A percentile compares a stretch with the other conserved stretches of the same genome.
Evolutionary conservation across 2,113 vertebrate genomes (phyloP).

Genomic region (Nibea coibor): DNA sequence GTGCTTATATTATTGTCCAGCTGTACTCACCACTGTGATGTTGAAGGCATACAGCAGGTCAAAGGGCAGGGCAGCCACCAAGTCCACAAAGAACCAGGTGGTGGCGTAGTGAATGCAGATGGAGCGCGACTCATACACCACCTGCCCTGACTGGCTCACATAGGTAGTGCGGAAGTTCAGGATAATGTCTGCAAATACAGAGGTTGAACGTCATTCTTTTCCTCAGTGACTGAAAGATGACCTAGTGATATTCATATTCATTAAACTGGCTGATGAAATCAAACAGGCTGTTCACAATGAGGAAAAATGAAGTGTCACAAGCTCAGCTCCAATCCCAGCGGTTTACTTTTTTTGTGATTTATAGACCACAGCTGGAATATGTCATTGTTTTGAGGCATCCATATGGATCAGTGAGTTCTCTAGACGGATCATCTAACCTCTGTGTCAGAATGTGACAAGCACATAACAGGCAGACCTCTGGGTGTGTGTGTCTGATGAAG

Average conservation of each 20-base stretch:
- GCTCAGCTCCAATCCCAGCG: background rate
- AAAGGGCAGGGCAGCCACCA: slow-evolving; percentile 92
- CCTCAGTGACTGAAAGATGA: background rate
- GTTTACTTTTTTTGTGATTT: background rate
- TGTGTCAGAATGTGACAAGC: background rate
- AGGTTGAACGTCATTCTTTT: background rate
- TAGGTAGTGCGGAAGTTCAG: slow-evolving; percentile 90
- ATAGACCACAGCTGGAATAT: slow-evolving; percentile 15
- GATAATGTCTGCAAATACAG: slow-evolving; percentile 86
- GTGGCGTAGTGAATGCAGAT: slow-evolving; percentile 93
- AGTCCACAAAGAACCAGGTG: slow-evolving; percentile 94
- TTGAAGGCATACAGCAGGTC: slow-evolving; percentile 93
- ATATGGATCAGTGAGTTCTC: slow-evolving; percentile 1
- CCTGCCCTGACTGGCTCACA: slow-evolving; percentile 93
- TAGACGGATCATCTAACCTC: slow-evolving; percentile 20
- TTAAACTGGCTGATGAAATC: background rate
- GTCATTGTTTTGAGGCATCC: slow-evolving; percentile 19
- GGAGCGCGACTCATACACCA: slow-evolving; percentile 89
- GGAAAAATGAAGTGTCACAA: background rate
- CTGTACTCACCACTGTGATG: slow-evolving; percentile 89
- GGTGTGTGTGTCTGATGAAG: slow-evolving; percentile 18
- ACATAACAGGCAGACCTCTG: slow-evolving; percentile 26
- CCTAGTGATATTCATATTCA: background rate
- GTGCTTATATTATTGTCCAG: background rate
- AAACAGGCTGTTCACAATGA: background rate